Base-by-base conservation (phyloP, 2,113 vertebrate genomes). In the Rhynchomys soricoides region DNA sequence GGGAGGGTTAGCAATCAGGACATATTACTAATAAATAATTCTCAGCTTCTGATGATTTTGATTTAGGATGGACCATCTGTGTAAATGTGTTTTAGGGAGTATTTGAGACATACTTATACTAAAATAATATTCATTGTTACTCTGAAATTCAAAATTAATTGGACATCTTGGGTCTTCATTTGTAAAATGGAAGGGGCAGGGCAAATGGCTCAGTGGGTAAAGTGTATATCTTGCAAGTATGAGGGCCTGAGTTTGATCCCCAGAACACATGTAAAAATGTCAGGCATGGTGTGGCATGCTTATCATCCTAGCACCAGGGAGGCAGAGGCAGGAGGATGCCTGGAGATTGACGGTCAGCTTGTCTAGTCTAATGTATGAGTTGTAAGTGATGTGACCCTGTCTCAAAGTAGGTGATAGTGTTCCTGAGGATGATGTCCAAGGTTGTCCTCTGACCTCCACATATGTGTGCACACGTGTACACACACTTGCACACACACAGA, bases 81-180 rank as follows among this genome's bases (percentile, higher is more conserved):
- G 7, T 66, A 66, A 94, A 21, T 77, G 40, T 31, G 22, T 89
- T 40, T 45, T 22, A 50, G 9, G 8, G 45, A 86, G 59, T 55
- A 34, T 68, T 73, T 89, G 45, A 29, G 29, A 86, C 6, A 24
- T 34, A 81, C 3, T 43, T 81, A 66, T 2, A 1, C 16, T 91
- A 52, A 93, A 83, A 88, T 62, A 48, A 19, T 45, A 86, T 74
- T 96, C 40, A 48, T 3, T 57, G 24, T 52, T 81, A 57, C 90
- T 24, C 74, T 94, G 64, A 92, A 93, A 68, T 91, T 82, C 12
- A 62, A 89, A 89, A 26, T 66, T 57, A 92, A 34, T 45, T 55
- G 13, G 40, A 4, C 16, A 29, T 91, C 57, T 48, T 93, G 31
- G 34, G 4, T 86, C 79, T 83, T 68, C 52, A 90, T 26, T 57